Percentiles rank a stretch among this genome's conserved stretches.
phyloP scores from a whole-genome alignment of 1,140 invertebrate species.

The Pseudachorutes palmiensis region DNA sequence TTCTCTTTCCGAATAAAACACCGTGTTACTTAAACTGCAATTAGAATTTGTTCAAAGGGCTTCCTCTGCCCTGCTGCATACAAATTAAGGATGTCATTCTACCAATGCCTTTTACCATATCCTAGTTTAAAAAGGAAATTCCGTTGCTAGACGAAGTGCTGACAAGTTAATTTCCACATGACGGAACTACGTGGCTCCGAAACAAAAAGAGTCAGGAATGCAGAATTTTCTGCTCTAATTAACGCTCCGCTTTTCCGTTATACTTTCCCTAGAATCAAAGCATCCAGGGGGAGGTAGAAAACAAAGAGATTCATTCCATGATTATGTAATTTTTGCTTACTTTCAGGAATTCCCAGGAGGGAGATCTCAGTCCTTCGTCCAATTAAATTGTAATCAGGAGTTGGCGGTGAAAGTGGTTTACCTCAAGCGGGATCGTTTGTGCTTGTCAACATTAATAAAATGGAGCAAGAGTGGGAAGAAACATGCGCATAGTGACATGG shows the following conservation, averaged over 20 bases:
- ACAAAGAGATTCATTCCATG: too few species aligned
- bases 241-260: background rate
- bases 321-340: too few species aligned
- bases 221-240: constrained; percentile 4
- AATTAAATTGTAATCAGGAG: too few species aligned
- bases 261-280: too few species aligned
- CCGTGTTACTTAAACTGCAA: constrained; percentile 1
- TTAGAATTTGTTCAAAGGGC: constrained; percentile 1
- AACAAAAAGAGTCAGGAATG: background rate
- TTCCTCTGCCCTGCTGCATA: constrained; percentile 7
- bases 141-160: background rate
- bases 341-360: too few species aligned
- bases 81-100: constrained; percentile 1
- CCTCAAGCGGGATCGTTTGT: too few species aligned
- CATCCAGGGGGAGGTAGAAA: too few species aligned
- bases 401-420: too few species aligned
- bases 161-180: constrained; percentile 11
- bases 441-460: too few species aligned
- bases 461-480: background rate
- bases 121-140: background rate
- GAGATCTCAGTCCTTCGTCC: too few species aligned
- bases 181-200: background rate
- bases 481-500: constrained; percentile 31
- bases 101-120: too few species aligned
- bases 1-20: background rate